Evolutionary conservation across 1,140 invertebrate species (phyloP), one percentile per base, ranked within the genome.

Genomic region (Zeugodacus cucurbitae): DNA sequence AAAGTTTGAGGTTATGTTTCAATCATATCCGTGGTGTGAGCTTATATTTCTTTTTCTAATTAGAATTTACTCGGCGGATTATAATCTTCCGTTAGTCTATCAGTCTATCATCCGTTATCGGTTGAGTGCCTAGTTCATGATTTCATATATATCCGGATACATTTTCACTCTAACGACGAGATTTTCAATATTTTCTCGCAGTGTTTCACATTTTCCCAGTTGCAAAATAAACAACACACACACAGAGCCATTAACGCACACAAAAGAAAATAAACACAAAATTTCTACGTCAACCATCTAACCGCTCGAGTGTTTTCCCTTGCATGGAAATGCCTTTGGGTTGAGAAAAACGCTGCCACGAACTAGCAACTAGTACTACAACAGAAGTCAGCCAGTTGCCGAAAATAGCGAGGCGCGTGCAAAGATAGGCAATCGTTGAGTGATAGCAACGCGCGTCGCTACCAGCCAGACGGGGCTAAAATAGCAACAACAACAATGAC

Each of bases 381-480:
- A 48, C 74, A 54, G 41, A 8, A 8, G 41, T 11, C 41, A 48
- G 26, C 41, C 74, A 82, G 41, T 82, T 82, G 37, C 74, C 74
- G n/a, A 82, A 82, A 82, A 82, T 82, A 82, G 74, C 48, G 20
- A 41, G 74, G 74, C 74, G 74, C 74, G 74, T 82, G 74, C 74
- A 82, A 44, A 82, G 74, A 82, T 82, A 82, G 74, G 74, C 37
- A 82, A 82, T 26, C 41, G 74, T 54, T 82, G 74, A 82, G 74
- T 82, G 74, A 82, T 82, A 82, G 74, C 22, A n/a, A 48, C 44
- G 74, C 22, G 34, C 41, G 41, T n/a, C n/a, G 37, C 74, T 5
- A n/a, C n/a, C 22, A 82, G 41, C n/a, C 74, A 82, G 74, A 29
- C 74, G 74, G 74, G 74, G 37, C 74, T 17, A 74, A 74, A 14